These are phyloP conservation scores for Metalampra italica DNA, from an alignment of 2,888 invertebrate species.

Conservation along the genomic window DNA sequence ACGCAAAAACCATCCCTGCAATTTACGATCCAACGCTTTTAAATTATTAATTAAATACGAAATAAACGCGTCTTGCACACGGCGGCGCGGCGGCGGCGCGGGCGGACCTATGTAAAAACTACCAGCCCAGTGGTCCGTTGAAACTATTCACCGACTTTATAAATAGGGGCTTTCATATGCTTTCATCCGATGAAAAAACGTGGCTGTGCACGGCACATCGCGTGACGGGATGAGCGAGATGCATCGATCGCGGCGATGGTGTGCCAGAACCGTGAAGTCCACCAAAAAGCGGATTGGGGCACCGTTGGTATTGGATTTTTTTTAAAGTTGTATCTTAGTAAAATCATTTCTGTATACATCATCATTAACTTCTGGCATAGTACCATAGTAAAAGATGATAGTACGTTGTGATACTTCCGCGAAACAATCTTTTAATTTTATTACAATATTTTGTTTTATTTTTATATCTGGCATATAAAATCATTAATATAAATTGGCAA, in stretches of 20 bases:
- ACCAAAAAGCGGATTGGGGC: too few relatives aligned
- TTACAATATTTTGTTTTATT: too few relatives aligned
- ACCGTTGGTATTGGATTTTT: too few relatives aligned
- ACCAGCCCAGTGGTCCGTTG: conserved; percentile 59
- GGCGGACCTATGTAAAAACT: conserved; percentile 59
- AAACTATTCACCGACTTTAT: conserved; percentile 60
- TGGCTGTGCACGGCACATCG: conserved; percentile 57
- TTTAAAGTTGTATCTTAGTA: too few relatives aligned
- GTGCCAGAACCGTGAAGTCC: not conserved
- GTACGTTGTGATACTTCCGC: too few relatives aligned
- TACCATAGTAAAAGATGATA: too few relatives aligned
- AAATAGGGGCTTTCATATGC: conserved; percentile 62
- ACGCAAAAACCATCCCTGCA: conserved; percentile 1
- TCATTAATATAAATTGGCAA: too few relatives aligned
- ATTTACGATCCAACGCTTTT: conserved; percentile 7
- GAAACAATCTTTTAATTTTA: too few relatives aligned
- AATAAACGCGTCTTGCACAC: conserved; percentile 23
- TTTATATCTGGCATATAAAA: too few relatives aligned
- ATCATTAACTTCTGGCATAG: too few relatives aligned
- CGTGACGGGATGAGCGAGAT: conserved; percentile 53
- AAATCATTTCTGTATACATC: too few relatives aligned
- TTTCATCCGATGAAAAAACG: conserved; percentile 55
- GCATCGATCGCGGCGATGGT: conserved; percentile 37
- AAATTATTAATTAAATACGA: conserved; percentile 9
- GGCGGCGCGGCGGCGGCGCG: too few relatives aligned